phyloP scores from a whole-genome alignment of 2,888 invertebrate genomes.

The Phyllotreta cruciferae region DNA sequence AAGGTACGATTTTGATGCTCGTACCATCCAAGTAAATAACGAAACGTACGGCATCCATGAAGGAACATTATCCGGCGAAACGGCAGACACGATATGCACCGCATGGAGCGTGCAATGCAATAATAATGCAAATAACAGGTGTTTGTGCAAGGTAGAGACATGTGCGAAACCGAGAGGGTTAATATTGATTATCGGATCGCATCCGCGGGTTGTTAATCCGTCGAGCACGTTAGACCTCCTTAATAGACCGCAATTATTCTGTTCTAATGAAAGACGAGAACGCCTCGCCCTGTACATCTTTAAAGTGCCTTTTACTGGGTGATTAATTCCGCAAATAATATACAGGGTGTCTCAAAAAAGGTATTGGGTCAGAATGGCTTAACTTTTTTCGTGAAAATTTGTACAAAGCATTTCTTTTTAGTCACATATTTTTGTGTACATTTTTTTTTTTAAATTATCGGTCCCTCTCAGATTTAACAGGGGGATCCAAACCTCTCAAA shows the following conservation, averaged over 20 bases:
- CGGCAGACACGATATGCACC: constrained; percentile 2
- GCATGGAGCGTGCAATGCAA: constrained; percentile 10
- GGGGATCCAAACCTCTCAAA: too few species aligned
- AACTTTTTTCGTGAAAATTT: too few species aligned
- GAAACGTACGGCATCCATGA: neutral
- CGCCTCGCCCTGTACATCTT: neutral
- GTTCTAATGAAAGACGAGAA: neutral
- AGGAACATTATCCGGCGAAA: neutral
- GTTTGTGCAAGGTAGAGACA: constrained; percentile 17
- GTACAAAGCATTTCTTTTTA: too few species aligned
- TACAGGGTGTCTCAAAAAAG: too few species aligned
- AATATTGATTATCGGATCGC: constrained; percentile 21
- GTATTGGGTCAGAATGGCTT: too few species aligned
- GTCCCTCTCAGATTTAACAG: too few species aligned
- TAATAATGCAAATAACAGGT: constrained; percentile 25
- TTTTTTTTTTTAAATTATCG: too few species aligned
- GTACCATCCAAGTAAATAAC: neutral
- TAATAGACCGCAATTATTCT: constrained; percentile 15
- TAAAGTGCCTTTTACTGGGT: neutral
- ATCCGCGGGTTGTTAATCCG: constrained; percentile 20
- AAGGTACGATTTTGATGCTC: too few species aligned
- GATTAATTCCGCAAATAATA: neutral
- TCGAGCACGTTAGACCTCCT: constrained; percentile 13
- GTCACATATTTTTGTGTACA: too few species aligned
- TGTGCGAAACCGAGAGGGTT: constrained; percentile 9